Conservation (phyloP, 2,797 vertebrate species). For the Arctocebus calabarensis region DNA sequence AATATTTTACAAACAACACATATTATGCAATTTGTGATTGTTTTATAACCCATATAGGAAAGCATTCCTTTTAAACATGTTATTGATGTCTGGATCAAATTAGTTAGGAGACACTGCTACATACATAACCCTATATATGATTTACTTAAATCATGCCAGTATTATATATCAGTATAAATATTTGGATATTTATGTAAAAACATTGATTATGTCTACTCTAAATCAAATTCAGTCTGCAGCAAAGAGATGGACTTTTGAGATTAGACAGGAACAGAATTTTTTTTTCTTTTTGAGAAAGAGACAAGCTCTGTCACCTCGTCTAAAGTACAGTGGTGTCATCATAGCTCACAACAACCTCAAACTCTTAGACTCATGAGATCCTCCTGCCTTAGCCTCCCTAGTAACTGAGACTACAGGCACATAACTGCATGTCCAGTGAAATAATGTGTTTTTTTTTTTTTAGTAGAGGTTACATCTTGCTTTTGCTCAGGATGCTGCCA, state of each 20-base stretch:
- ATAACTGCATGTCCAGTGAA: neutral
- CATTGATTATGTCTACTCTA: neutral
- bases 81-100: neutral
- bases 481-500: neutral
- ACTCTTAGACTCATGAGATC: neutral
- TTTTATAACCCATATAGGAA: neutral
- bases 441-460: neutral
- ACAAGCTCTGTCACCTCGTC: neutral
- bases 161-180: neutral
- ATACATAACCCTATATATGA: neutral
- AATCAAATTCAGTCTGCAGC: neutral
- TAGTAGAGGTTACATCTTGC: neutral
- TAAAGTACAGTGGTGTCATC: neutral
- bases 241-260: neutral
- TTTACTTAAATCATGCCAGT: neutral
- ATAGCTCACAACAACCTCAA: neutral
- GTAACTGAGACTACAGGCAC: neutral
- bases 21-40: neutral
- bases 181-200: neutral
- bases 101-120: neutral
- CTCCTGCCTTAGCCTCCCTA: neutral
- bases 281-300: neutral
- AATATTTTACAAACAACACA: conserved; percentile 34
- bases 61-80: conserved; percentile 18
- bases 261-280: neutral